These are phyloP conservation scores for Notolepis coatsorum DNA, from an alignment of 2,797 vertebrate species.

Conservation along the genomic window DNA sequence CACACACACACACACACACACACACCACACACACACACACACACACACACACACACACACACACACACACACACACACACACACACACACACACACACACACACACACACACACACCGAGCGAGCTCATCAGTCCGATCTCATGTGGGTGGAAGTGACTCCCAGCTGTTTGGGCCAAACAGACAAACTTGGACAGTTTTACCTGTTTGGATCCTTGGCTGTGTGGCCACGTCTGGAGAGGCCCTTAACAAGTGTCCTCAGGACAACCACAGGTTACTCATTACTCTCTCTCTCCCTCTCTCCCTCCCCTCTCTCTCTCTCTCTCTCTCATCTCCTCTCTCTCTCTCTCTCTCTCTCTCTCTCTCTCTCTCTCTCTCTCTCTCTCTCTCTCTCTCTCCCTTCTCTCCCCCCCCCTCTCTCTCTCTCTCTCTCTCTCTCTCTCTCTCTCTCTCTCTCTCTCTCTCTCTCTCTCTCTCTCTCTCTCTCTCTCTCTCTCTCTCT, in stretches of 20 bases:
- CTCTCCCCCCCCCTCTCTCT: not conserved
- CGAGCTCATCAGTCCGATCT: conserved; percentile 63
- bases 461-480: not conserved
- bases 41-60: not conserved
- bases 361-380: conserved; percentile 79
- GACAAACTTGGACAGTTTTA: conserved; percentile 74
- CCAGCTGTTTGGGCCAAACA: conserved; percentile 75
- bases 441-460: not conserved
- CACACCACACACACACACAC: not conserved
- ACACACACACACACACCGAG: conserved; percentile 24
- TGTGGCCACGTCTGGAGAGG: conserved; percentile 66
- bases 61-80: conserved; percentile 11
- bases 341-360: conserved; percentile 73
- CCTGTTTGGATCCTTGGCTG: conserved; percentile 68
- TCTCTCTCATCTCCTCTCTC: no score
- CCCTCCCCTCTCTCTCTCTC: conserved; percentile 59
- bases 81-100: conserved; percentile 29
- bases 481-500: not conserved
- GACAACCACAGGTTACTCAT: conserved; percentile 72
- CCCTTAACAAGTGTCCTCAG: conserved; percentile 78
- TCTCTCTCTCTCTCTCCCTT: not conserved
- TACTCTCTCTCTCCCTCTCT: conserved; percentile 33
- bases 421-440: not conserved
- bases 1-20: not conserved
- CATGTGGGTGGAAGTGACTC: conserved; percentile 69